Conservation (phyloP, 2,888 invertebrate species). For the Xanthorhoe spadicearia region DNA sequence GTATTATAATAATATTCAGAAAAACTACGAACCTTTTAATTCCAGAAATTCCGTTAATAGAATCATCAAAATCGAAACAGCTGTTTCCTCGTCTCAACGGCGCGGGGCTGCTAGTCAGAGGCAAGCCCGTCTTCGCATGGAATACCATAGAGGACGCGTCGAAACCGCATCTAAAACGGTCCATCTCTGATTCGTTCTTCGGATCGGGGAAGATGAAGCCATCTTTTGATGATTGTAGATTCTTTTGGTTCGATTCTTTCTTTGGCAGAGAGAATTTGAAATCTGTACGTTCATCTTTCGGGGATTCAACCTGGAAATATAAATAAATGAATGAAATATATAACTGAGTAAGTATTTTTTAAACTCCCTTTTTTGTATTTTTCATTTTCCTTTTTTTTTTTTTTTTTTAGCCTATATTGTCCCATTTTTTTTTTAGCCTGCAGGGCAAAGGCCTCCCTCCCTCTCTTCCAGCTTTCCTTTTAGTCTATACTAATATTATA, state of each 20-base stretch:
- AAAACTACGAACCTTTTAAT: slow-evolving; percentile 88
- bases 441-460: no score
- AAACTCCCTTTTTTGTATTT: no score
- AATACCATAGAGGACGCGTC: slow-evolving; percentile 94
- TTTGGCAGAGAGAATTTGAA: slow-evolving; percentile 41
- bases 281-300: slow-evolving; percentile 52
- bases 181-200: slow-evolving; percentile 84
- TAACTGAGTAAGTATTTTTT: no score
- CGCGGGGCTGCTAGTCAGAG: slow-evolving; percentile 94
- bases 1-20: no score
- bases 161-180: slow-evolving; percentile 89
- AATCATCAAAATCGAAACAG: slow-evolving; percentile 93
- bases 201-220: slow-evolving; percentile 64
- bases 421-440: no score
- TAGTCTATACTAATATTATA: no score
- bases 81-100: slow-evolving; percentile 90
- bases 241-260: slow-evolving; percentile 21
- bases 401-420: no score
- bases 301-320: slow-evolving; percentile 48
- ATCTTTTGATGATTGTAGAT: slow-evolving; percentile 38
- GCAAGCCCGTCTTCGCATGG: slow-evolving; percentile 91
- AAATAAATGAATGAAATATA: not conserved
- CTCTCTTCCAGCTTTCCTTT: no score
- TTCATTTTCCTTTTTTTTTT: no score
- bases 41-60: slow-evolving; percentile 90